Evolutionary conservation across 1,140 invertebrate species (phyloP).

Genomic region (Aphelinus certus): DNA sequence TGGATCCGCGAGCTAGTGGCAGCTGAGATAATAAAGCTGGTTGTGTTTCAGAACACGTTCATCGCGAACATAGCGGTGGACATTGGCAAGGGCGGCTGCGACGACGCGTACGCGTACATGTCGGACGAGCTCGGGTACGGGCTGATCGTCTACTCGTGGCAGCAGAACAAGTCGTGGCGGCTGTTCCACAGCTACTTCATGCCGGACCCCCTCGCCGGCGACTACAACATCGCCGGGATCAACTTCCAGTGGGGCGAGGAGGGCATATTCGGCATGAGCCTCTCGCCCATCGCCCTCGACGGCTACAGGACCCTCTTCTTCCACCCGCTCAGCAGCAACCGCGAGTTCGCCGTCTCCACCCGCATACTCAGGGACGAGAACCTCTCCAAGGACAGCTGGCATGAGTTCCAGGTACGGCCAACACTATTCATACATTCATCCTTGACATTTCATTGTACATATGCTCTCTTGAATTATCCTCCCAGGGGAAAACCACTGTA

Average conservation of each 20-base stretch:
- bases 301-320: conserved; percentile 79
- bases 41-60: conserved; percentile 70
- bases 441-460: no score
- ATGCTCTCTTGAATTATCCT: no score
- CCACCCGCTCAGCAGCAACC: conserved; percentile 78
- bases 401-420: conserved; percentile 70
- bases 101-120: conserved; percentile 82
- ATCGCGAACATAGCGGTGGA: conserved; percentile 85
- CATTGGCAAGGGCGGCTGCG: conserved; percentile 74
- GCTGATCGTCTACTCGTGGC: conserved; percentile 80
- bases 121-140: conserved; percentile 85
- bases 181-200: conserved; percentile 80
- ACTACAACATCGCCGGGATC: conserved; percentile 80
- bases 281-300: conserved; percentile 72
- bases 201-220: conserved; percentile 80
- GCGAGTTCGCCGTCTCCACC: conserved; percentile 82
- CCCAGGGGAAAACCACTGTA: no score
- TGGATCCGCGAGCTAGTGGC: background rate
- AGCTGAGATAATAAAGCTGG: background rate
- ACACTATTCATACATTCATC: no score
- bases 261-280: conserved; percentile 81
- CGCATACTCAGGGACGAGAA: conserved; percentile 74
- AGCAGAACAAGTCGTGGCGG: conserved; percentile 79
- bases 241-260: conserved; percentile 86
- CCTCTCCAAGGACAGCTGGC: conserved; percentile 74